Evolutionary conservation across 2,888 invertebrate species (phyloP), one percentile per base, ranked within the genome.

Genomic region (Tetranychus piercei): DNA sequence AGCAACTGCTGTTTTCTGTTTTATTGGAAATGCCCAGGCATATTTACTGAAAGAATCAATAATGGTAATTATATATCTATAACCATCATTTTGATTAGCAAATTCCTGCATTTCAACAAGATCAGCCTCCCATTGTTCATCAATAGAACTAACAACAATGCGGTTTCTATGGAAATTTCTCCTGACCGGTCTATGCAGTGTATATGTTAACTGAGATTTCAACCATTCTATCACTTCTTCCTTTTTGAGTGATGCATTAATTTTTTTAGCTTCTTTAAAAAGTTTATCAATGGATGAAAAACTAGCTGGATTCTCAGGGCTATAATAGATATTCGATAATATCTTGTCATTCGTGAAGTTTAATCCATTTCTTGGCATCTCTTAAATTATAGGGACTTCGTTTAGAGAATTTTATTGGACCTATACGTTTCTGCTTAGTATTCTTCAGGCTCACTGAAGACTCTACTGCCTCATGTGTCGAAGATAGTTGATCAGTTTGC

Each of bases 1-100:
- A 11, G 69, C 67, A 20, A 55, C 20, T 2, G 76, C 77, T 6
- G 76, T 77, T 76, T 80, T 80, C 20, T 75, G 74, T 76, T 78
- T 79, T 9, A 80, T 18, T 11, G 79, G 77, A 3, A 77, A 65
- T 0, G 75, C 79, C 77, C 77, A 80, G 0, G 79, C 78, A 74
- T 75, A 78, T 73, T 78, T 79, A 9, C 77, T 77, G 23, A 80
- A 78, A n/a, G 78, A 74, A 75, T 80, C 80, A 9, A 80, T 80
- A 23, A 75, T 72, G 1, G 77, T 79, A 6, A 80, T 72, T 18
- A 80, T 69, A 75, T 78, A 80, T n/a, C 71, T 76, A 44, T 74
- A 76, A 6, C 78, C 78, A 22, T 78, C 75, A 74, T 80, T 80
- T 23, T 74, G 3, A 20, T 70, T 69, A 5, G 67, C n/a, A 6